Percentiles rank a stretch among this genome's conserved stretches.
Conservation (phyloP, 2,888 invertebrate genomes). For the Stenichneumon culpator region DNA sequence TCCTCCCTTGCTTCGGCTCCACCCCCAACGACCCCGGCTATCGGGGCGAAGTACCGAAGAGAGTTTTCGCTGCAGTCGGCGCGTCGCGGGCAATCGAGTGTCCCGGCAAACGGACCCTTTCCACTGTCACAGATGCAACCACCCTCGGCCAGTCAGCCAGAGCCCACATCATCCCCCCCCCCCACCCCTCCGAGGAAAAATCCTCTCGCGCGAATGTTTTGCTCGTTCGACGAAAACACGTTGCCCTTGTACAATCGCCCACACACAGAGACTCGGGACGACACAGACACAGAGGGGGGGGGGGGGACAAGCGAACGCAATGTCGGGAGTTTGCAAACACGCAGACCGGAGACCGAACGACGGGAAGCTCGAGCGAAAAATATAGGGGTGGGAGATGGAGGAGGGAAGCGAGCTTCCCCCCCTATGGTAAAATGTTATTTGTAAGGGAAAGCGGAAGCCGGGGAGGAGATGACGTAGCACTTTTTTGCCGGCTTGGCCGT, state of each 20-base stretch:
- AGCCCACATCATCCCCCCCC: conserved; percentile 53
- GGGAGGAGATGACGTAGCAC: conserved; percentile 18
- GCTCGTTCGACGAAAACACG: conserved; percentile 78
- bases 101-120: conserved; percentile 59
- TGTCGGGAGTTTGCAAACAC: conserved; percentile 59
- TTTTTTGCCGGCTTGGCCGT: conserved; percentile 9
- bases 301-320: conserved; percentile 4
- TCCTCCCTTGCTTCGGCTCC: conserved; percentile 9
- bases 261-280: conserved; percentile 45
- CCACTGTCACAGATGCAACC: conserved; percentile 42
- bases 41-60: conserved; percentile 35
- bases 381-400: conserved; percentile 31
- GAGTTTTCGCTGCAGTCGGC: conserved; percentile 60
- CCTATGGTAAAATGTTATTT: conserved; percentile 36
- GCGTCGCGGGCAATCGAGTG: conserved; percentile 63
- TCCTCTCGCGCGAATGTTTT: conserved; percentile 74
- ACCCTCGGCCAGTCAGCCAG: conserved; percentile 64
- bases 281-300: conserved; percentile 2
- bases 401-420: not conserved
- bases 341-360: conserved; percentile 53
- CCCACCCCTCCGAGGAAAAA: conserved; percentile 59
- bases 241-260: conserved; percentile 76
- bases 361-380: conserved; percentile 52
- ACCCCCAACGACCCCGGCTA: not conserved
- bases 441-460: conserved; percentile 8